A percentile compares a stretch with the other conserved stretches of the same genome.
Conservation (phyloP, 2,113 vertebrate genomes). For the Anguilla rostrata region DNA sequence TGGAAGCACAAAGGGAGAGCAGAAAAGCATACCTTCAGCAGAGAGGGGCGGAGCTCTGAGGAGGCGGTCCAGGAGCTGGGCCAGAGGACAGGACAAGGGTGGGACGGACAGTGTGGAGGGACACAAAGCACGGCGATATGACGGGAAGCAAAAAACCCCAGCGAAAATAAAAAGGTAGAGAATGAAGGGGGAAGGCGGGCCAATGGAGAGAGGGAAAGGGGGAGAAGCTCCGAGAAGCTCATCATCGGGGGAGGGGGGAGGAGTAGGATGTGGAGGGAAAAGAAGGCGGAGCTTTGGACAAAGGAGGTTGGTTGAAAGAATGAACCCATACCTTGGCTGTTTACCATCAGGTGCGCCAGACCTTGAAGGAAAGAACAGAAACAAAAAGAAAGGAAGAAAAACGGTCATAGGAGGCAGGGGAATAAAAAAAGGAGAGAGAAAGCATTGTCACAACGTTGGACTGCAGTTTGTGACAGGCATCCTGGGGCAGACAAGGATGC, state of each 20-base stretch:
- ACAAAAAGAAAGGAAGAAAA: slow-evolving; percentile 72
- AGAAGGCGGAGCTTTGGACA: slow-evolving; percentile 43
- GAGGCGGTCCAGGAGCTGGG: slow-evolving; percentile 75
- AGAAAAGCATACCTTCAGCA: slow-evolving; percentile 73
- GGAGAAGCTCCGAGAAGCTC: background rate
- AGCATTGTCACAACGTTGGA: slow-evolving; percentile 84
- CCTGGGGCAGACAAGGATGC: slow-evolving; percentile 77
- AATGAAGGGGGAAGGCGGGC: slow-evolving; percentile 58
- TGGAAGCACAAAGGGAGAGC: slow-evolving; percentile 62
- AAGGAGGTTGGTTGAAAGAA: slow-evolving; percentile 52
- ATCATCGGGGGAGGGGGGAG: background rate
- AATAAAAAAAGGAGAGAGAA: slow-evolving; percentile 67
- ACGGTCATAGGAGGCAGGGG: slow-evolving; percentile 80
- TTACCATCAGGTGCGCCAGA: slow-evolving; percentile 83
- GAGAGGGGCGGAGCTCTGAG: slow-evolving; percentile 73
- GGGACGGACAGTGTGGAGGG: slow-evolving; percentile 75
- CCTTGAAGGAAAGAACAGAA: slow-evolving; percentile 82
- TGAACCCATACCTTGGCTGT: slow-evolving; percentile 80
- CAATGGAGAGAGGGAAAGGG: slow-evolving; percentile 48
- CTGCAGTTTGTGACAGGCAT: slow-evolving; percentile 86
- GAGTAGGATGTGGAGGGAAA: background rate
- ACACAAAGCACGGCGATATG: slow-evolving; percentile 67
- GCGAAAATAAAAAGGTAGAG: background rate
- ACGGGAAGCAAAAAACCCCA: slow-evolving; percentile 42
- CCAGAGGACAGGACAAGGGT: slow-evolving; percentile 79